Conservation (phyloP, 92 coral and sea anemone species). For the Actinostola sp. region DNA sequence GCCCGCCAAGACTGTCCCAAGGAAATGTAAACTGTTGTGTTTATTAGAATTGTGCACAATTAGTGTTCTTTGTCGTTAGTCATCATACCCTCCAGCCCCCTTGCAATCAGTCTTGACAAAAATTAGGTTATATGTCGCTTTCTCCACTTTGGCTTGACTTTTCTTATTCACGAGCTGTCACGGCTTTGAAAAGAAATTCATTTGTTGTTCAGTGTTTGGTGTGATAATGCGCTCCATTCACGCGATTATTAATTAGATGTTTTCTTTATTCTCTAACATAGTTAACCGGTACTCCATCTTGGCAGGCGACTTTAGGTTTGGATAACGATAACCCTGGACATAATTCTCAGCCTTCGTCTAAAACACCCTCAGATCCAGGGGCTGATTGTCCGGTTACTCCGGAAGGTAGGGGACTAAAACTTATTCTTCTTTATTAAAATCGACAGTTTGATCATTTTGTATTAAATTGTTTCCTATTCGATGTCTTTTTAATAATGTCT, state of each 20-base stretch:
- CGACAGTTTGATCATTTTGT: slow-evolving; percentile 93
- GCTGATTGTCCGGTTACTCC: slow-evolving; percentile 90
- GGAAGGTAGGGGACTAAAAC: slow-evolving; percentile 83
- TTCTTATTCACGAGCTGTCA: slow-evolving; percentile 86
- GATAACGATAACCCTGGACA: slow-evolving; percentile 81
- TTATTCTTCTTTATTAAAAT: slow-evolving; percentile 71
- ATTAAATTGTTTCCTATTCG: slow-evolving; percentile 97
- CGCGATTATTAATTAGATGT: slow-evolving; percentile 67
- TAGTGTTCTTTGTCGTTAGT: slow-evolving; percentile 45
- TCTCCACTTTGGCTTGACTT: slow-evolving; percentile 66
- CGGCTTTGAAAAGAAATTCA: slow-evolving; percentile 63
- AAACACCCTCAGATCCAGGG: slow-evolving; percentile 88
- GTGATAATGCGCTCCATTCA: slow-evolving; percentile 65
- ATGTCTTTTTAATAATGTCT: slow-evolving; percentile 96
- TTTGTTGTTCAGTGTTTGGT: slow-evolving; percentile 54
- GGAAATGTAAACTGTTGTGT: slow-evolving; percentile 35
- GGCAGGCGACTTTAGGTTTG: slow-evolving; percentile 81
- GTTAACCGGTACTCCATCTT: slow-evolving; percentile 76
- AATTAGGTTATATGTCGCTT: slow-evolving; percentile 66
- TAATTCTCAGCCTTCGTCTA: slow-evolving; percentile 81
- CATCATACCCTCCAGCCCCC: slow-evolving; percentile 46
- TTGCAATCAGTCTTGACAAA: slow-evolving; percentile 73
- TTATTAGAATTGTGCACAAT: slow-evolving; percentile 62
- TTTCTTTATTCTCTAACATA: slow-evolving; percentile 49
- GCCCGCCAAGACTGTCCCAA: slow-evolving; percentile 4